Conservation (phyloP, 1,140 invertebrate species). For the Psilanteris sp. region DNA sequence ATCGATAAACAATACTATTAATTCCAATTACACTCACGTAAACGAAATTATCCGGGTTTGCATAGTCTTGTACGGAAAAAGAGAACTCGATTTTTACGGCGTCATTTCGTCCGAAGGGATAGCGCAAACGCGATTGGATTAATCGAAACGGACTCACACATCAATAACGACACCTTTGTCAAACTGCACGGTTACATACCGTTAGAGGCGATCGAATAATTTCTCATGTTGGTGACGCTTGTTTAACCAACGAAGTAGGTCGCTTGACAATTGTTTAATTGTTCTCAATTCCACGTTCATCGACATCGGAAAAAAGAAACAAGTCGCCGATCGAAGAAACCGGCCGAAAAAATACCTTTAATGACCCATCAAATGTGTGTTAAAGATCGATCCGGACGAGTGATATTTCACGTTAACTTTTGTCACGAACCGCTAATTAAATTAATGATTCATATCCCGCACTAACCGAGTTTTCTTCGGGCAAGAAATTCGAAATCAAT, state of each 20-base stretch:
- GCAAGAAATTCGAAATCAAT: slow-evolving; percentile 21
- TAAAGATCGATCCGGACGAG: slow-evolving; percentile 36
- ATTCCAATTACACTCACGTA: too few relatives aligned
- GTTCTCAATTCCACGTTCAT: slow-evolving; percentile 42
- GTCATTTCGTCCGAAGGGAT: too few relatives aligned
- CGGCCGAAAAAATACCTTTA: slow-evolving; percentile 32
- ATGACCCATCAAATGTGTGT: slow-evolving; percentile 36
- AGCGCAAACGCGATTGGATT: slow-evolving; percentile 4
- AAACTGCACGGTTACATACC: slow-evolving; percentile 36
- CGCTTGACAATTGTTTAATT: slow-evolving; percentile 73
- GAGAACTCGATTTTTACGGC: too few relatives aligned
- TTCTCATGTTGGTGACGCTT: slow-evolving; percentile 32
- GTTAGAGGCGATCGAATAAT: slow-evolving; percentile 49
- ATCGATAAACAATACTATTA: too few relatives aligned
- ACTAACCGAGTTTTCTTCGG: slow-evolving; percentile 27
- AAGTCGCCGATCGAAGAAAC: not conserved
- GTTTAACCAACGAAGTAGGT: slow-evolving; percentile 62
- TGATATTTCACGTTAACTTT: slow-evolving; percentile 43
- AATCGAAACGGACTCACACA: slow-evolving; percentile 11
- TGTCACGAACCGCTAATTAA: slow-evolving; percentile 48
- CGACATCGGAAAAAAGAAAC: not conserved
- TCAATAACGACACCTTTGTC: slow-evolving; percentile 44
- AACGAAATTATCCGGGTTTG: not conserved
- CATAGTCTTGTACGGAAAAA: too few relatives aligned
- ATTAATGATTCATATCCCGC: slow-evolving; percentile 50